Evolutionary conservation across 2,888 invertebrate species (phyloP).

Genomic region (Papilio elwesi): DNA sequence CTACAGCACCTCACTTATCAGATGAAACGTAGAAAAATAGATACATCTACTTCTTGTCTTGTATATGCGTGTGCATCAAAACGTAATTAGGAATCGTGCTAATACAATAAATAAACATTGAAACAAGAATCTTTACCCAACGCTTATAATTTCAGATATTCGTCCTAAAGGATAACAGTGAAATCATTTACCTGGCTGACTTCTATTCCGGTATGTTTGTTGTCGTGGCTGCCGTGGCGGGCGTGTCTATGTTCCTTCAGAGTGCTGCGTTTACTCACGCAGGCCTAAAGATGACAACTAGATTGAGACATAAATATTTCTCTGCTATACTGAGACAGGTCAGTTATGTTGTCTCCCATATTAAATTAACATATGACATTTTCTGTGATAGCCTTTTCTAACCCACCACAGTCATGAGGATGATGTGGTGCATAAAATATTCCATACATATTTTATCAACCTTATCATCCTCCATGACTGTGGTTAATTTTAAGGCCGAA

Average conservation of each 20-base stretch:
- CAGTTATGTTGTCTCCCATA: slow-evolving; percentile 1
- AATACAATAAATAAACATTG: too few species aligned
- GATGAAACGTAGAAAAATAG: too few species aligned
- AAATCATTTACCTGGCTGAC: slow-evolving; percentile 84
- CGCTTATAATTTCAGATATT: slow-evolving; percentile 78
- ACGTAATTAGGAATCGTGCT: too few species aligned
- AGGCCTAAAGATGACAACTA: slow-evolving; percentile 89
- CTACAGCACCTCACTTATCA: too few species aligned
- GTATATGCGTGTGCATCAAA: too few species aligned
- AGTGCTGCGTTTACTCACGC: slow-evolving; percentile 89
- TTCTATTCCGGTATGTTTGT: slow-evolving; percentile 87
- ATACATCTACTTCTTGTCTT: too few species aligned
- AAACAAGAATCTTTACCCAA: too few species aligned
- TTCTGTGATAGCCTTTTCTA: slow-evolving; percentile 8
- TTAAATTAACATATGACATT: background rate
- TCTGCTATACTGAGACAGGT: slow-evolving; percentile 84
- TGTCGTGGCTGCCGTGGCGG: slow-evolving; percentile 86
- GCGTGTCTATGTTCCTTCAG: slow-evolving; percentile 87
- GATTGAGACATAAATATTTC: slow-evolving; percentile 81
- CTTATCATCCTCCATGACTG: too few species aligned
- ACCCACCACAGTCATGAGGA: background rate
- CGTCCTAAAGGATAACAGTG: slow-evolving; percentile 79
- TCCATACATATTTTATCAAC: too few species aligned
- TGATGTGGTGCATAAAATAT: background rate
- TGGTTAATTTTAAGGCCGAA: too few species aligned